Percentiles rank a stretch among this genome's conserved stretches.
Evolutionary conservation across 2,113 vertebrate genomes (phyloP).

Genomic region (Oxyruncus cristatus): DNA sequence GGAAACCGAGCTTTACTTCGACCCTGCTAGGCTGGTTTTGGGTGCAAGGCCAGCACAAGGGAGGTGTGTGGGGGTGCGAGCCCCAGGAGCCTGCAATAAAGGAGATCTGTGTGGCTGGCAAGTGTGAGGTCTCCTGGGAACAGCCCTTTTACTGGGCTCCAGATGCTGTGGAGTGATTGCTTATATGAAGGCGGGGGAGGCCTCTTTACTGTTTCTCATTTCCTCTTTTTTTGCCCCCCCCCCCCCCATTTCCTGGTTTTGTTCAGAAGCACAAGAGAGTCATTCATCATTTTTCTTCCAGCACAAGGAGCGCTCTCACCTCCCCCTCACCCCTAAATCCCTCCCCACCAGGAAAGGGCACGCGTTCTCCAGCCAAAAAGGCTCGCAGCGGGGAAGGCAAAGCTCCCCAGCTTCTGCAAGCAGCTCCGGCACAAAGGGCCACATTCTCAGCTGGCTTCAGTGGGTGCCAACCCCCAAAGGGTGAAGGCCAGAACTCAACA

Average conservation of each 20-base stretch:
- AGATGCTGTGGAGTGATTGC: conserved; percentile 57
- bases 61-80: neutral
- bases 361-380: conserved; percentile 38
- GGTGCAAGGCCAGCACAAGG: neutral
- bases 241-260: conserved; percentile 61
- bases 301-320: conserved; percentile 63
- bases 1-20: neutral
- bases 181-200: conserved; percentile 52
- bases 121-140: conserved; percentile 49
- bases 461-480: conserved; percentile 35
- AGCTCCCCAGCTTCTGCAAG: conserved; percentile 25
- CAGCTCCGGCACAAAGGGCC: conserved; percentile 18
- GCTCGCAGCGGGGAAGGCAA: conserved; percentile 48
- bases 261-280: conserved; percentile 67
- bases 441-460: conserved; percentile 48
- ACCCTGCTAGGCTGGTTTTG: neutral
- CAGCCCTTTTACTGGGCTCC: conserved; percentile 43
- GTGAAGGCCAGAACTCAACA: conserved; percentile 21
- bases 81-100: neutral
- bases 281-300: conserved; percentile 67
- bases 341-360: conserved; percentile 59
- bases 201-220: conserved; percentile 65
- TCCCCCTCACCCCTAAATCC: conserved; percentile 61
- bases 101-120: conserved; percentile 10
- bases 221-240: conserved; percentile 40